Percentiles rank a stretch among this genome's conserved stretches.
Evolutionary conservation across 1,140 invertebrate genomes (phyloP).

Genomic region (Drosophila dunni): DNA sequence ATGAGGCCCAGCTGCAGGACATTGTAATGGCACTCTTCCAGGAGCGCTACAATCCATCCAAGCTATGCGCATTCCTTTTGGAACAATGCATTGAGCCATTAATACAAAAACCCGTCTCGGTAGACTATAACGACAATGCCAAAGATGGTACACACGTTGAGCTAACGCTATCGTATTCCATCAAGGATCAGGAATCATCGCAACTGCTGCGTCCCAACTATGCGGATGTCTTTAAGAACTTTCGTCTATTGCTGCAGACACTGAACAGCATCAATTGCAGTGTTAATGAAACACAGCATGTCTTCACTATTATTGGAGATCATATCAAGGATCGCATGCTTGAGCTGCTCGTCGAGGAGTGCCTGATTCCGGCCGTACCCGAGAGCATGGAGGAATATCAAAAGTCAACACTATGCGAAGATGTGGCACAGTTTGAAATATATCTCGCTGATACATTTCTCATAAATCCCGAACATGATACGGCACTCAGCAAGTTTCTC

Average conservation of each 20-base stretch:
- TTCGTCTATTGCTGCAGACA: constrained; percentile 87
- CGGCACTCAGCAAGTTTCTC: constrained; percentile 88
- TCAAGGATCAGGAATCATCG: constrained; percentile 47
- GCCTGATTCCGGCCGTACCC: constrained; percentile 91
- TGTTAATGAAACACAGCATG: constrained; percentile 85
- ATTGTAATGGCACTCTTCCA: constrained; percentile 77
- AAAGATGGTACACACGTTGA: constrained; percentile 34
- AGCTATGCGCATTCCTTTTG: constrained; percentile 72
- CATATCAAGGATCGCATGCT: constrained; percentile 88
- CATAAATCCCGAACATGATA: constrained; percentile 82
- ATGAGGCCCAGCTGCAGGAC: constrained; percentile 72
- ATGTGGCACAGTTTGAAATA: constrained; percentile 89
- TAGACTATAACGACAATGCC: constrained; percentile 59
- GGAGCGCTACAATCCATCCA: constrained; percentile 69
- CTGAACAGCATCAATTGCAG: constrained; percentile 86
- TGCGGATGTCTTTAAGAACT: constrained; percentile 87
- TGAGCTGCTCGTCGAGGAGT: constrained; percentile 89
- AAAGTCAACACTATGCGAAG: constrained; percentile 87
- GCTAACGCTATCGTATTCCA: constrained; percentile 74
- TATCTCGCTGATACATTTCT: constrained; percentile 86
- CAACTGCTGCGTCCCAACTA: constrained; percentile 84
- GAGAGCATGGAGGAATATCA: constrained; percentile 89
- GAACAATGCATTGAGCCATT: constrained; percentile 80
- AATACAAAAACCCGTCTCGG: constrained; percentile 72
- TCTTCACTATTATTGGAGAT: constrained; percentile 88